Conservation (phyloP, 2,113 vertebrate genomes). For the Zosterops borbonicus region DNA sequence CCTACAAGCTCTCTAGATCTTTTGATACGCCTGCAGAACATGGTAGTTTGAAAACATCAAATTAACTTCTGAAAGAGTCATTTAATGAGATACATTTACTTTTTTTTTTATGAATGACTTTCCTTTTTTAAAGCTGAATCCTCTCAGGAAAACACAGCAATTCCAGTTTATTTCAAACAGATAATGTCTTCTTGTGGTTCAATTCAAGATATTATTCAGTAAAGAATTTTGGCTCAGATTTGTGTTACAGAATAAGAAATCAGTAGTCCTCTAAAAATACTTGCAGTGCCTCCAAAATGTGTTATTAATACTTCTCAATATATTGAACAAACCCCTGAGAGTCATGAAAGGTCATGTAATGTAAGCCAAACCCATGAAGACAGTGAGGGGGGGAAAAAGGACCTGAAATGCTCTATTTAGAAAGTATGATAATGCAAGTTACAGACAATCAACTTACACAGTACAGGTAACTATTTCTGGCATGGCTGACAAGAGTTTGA, state of each 20-base stretch:
- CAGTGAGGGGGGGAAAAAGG: accelerated
- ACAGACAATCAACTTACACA: not conserved
- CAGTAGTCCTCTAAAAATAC: not conserved
- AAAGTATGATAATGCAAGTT: not conserved
- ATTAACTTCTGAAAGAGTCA: not conserved
- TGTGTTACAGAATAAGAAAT: not conserved
- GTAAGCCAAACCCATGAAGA: not conserved
- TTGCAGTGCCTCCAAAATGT: not conserved
- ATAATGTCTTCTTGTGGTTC: not conserved
- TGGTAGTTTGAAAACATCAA: not conserved
- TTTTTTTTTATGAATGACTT: not conserved
- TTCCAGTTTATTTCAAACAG: not conserved
- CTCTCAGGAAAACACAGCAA: not conserved
- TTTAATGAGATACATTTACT: not conserved
- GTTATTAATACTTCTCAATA: not conserved
- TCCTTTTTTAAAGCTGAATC: not conserved
- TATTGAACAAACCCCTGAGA: not conserved
- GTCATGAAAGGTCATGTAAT: not conserved
- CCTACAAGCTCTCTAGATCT: not conserved
- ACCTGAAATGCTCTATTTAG: not conserved
- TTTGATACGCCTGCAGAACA: not conserved
- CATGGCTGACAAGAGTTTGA: not conserved
- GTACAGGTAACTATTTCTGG: not conserved
- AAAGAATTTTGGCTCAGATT: not conserved
- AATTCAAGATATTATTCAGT: not conserved